Evolutionary conservation across 1,140 invertebrate genomes (phyloP), one percentile per base, ranked within the genome.

Genomic region (Arion vulgaris): DNA sequence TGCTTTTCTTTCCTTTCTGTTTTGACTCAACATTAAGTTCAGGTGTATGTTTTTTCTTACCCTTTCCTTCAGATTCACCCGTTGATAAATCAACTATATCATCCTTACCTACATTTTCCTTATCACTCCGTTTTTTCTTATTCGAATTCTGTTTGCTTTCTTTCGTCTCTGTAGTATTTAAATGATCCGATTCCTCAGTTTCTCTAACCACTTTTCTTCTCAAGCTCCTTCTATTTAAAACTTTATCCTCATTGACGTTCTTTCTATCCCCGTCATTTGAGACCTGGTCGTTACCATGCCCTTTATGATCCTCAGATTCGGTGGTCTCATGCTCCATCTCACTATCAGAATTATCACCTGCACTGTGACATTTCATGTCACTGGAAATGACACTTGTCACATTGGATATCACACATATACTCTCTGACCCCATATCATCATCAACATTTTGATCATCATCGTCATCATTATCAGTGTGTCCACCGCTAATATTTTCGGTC

Each of bases 291-390:
- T 45, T 45, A 5, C 15, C 15, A 45, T 45, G 41, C 41, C 41
- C 15, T 15, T 15, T 45, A 5, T 45, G 41, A 45, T 45, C 41
- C 15, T 45, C 41, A 45, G 41, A 19, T 45, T 84, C 80, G 5
- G 2, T 26, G 17, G 71, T 7, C 13, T 39, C 71, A 26, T 39
- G 11, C 1, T 34, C 68, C 5, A 71, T 39, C 68, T 71, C 32
- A 32, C 5, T 9, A 32, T 39, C 62, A 28, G 23, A 2, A 15
- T 53, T 76, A 49, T 49, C 66, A 28, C 66, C 49, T 69, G 39
- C 53, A 74, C 66, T 81, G 13, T 38, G 49, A 36, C 36, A 49
- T 51, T 80, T 41, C 28, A 26, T 72, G 38, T 77, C 84, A 39
- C 45, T 74, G 19, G 32, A 49, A 28, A n/a, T 51, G 41, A n/a